Evolutionary conservation across 2,888 invertebrate species (phyloP), one percentile per base, ranked within the genome.

Genomic region (Brenthis ino): DNA sequence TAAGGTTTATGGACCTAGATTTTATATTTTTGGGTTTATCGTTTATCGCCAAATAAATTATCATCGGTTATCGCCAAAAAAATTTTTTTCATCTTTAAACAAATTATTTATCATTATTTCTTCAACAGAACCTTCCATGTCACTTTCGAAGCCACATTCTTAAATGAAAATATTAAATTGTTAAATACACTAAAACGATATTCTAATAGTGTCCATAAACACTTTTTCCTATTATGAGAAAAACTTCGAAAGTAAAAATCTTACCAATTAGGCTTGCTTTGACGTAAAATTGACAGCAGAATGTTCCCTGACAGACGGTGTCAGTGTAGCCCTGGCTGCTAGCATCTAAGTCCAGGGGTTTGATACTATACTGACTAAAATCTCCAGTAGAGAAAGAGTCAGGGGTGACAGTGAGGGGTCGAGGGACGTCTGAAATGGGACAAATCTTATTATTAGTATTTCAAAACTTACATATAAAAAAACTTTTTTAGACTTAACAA

Each of bases 261-360:
- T 76, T 64, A 80, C 88, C 87, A 74, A 64, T 64, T 37, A 68
- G 67, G 12, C 55, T 75, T 28, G 82, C 82, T 66, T 88, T 90
- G 12, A 91, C 68, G 51, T 82, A 75, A 69, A 91, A 91, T 14
- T 88, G 79, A 63, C 91, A 91, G 76, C 91, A 91, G 73, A 91
- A 85, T 0, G 65, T 70, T 1, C 77, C 80, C 24, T 90, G 83
- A 72, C 91, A 91, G 1, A 91, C 83, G 0, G 78, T 79, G 11
- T 89, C 82, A 11, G 68, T 76, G 54, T 83, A 79, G 0, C 87
- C 90, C 5, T 66, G 56, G 1, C 47, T 56, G 37, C 84, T 82
- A 3, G 82, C 81, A 20, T 77, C 78, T 13, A 85, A 1, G 51
- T 89, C 79, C 56, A 91, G 47, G 0, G 87, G 85, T 51, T 71